Conservation (phyloP, 2,797 vertebrate species). For the Cygnus olor region DNA sequence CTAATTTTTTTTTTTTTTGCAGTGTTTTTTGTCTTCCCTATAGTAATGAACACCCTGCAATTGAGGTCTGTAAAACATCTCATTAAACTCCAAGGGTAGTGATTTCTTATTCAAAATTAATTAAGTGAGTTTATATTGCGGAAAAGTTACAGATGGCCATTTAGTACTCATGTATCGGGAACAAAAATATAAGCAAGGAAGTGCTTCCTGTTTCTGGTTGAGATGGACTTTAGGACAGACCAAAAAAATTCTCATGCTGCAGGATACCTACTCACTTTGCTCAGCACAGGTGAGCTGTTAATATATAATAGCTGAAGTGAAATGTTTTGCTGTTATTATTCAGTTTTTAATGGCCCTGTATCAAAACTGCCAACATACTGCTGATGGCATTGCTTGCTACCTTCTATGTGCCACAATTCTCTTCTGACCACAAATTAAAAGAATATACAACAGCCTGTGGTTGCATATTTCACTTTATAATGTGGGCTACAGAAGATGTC, state of each 20-base stretch:
- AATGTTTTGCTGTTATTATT: neutral
- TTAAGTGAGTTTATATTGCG: slow-evolving; percentile 39
- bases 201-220: neutral
- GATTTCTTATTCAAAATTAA: slow-evolving; percentile 56
- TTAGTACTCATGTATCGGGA: neutral
- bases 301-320: neutral
- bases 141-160: slow-evolving; percentile 18
- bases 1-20: neutral
- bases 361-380: neutral
- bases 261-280: neutral
- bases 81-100: slow-evolving; percentile 46
- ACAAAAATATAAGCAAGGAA: neutral
- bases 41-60: neutral
- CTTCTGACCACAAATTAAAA: neutral
- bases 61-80: slow-evolving; percentile 40
- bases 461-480: accelerated
- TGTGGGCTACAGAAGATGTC: neutral
- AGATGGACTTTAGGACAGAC: neutral
- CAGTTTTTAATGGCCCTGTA: neutral
- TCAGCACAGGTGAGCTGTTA: neutral
- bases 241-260: neutral
- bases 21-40: neutral
- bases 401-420: neutral
- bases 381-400: neutral
- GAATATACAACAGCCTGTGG: neutral